Conservation (phyloP, 2,888 invertebrate species). For the Drosophila neonasuta region DNA sequence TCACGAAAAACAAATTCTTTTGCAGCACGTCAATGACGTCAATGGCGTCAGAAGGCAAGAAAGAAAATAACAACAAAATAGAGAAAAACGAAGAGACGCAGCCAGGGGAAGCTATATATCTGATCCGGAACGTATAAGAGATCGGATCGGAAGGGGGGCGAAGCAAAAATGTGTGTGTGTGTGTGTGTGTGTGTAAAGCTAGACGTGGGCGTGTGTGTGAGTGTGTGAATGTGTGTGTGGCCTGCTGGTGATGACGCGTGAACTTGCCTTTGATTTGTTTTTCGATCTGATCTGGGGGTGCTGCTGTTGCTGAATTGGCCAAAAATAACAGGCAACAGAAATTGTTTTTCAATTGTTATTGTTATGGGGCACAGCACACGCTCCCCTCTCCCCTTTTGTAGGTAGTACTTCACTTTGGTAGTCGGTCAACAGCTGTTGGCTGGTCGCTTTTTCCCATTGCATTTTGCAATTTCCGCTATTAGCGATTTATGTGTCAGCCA, state of each 20-base stretch:
- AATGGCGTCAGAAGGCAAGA: constrained; percentile 63
- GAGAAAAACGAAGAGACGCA: constrained; percentile 28
- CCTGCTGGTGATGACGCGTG: constrained; percentile 71
- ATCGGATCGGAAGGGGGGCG: neutral
- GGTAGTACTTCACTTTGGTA: neutral
- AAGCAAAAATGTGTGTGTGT: neutral
- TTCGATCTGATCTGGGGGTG: constrained; percentile 40
- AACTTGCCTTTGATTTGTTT: constrained; percentile 75
- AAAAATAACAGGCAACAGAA: constrained; percentile 60
- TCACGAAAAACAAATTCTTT: constrained; percentile 75
- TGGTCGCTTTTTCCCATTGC: neutral
- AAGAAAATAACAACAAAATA: neutral
- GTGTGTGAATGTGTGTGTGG: constrained; percentile 29
- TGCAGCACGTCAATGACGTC: constrained; percentile 73
- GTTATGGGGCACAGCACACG: constrained; percentile 14
- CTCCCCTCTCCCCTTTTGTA: constrained; percentile 3
- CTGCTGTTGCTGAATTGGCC: constrained; percentile 40
- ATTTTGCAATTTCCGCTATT: constrained; percentile 60
- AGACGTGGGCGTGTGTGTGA: constrained; percentile 17
- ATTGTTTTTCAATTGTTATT: constrained; percentile 20
- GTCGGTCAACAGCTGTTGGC: constrained; percentile 6
- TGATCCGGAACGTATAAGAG: neutral
- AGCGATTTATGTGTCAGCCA: constrained; percentile 53
- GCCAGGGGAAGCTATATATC: constrained; percentile 3
- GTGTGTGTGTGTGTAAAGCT: neutral